phyloP scores from a whole-genome alignment of 1,140 invertebrate species.

The Heterodera schachtii region DNA sequence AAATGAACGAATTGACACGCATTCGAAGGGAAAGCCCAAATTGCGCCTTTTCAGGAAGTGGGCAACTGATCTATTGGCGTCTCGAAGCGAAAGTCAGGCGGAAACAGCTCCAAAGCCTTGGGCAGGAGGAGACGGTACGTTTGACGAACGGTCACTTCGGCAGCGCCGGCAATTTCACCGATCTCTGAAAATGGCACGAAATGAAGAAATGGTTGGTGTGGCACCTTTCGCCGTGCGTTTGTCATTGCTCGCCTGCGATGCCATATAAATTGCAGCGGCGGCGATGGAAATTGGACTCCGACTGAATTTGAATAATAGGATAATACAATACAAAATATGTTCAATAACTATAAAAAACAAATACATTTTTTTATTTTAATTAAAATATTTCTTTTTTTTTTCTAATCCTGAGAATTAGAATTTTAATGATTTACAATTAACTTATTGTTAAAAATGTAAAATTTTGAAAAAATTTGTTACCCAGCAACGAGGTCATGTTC shows the following conservation, averaged over 20 bases:
- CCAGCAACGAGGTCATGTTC: slow-evolving; percentile 96
- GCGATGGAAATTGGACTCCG: slow-evolving; percentile 97
- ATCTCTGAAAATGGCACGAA: slow-evolving; percentile 75
- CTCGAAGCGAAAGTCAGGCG: slow-evolving; percentile 90
- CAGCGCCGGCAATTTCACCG: slow-evolving; percentile 95
- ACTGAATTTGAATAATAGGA: slow-evolving; percentile 59
- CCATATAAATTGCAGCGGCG: slow-evolving; percentile 99
- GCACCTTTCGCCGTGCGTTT: slow-evolving; percentile 51
- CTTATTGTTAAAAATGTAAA: too few relatives aligned
- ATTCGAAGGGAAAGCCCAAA: neutral
- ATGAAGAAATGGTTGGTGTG: neutral
- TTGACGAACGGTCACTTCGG: slow-evolving; percentile 95
- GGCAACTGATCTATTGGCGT: slow-evolving; percentile 80
- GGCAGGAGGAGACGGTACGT: slow-evolving; percentile 98
- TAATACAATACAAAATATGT: too few relatives aligned
- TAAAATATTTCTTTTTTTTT: too few relatives aligned
- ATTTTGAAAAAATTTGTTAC: slow-evolving; percentile 53
- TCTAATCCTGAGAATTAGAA: too few relatives aligned
- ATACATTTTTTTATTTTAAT: neutral
- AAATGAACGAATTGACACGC: neutral
- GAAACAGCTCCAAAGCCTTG: slow-evolving; percentile 85
- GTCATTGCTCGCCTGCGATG: slow-evolving; percentile 71
- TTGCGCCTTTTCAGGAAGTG: slow-evolving; percentile 21
- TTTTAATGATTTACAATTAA: too few relatives aligned
- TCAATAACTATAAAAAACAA: neutral